Percentiles rank a stretch among this genome's conserved stretches.
phyloP scores from a whole-genome alignment of 2,888 invertebrate species.

The Phlogophora meticulosa region DNA sequence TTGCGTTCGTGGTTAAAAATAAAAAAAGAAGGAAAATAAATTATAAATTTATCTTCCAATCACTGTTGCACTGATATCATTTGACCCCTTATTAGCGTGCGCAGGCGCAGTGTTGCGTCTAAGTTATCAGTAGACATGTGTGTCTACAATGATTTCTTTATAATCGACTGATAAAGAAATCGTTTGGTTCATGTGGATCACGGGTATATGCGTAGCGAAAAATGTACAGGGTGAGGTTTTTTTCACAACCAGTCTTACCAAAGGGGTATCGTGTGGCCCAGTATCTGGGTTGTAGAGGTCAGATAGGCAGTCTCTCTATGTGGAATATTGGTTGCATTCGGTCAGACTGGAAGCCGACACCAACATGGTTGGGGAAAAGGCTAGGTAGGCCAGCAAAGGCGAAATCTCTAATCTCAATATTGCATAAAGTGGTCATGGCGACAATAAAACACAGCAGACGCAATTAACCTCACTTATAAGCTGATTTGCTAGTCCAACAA shows the following conservation, averaged over 20 bases:
- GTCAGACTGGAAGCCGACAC: too few species aligned
- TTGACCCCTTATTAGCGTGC: slow-evolving; percentile 18
- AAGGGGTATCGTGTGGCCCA: too few species aligned
- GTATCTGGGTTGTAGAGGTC: too few species aligned
- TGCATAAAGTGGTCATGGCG: background rate
- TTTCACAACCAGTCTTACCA: too few species aligned
- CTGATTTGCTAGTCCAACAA: background rate
- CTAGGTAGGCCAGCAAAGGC: too few species aligned
- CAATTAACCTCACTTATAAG: background rate
- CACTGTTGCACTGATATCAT: slow-evolving; percentile 11
- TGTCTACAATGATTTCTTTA: slow-evolving; percentile 20
- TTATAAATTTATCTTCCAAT: background rate
- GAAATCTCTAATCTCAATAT: too few species aligned
- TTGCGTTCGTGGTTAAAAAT: too few species aligned
- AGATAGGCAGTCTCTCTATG: too few species aligned
- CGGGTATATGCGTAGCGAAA: background rate
- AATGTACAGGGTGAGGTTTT: background rate
- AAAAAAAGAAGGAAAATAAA: background rate
- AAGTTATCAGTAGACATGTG: slow-evolving; percentile 15
- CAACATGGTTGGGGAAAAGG: too few species aligned
- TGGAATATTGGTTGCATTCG: too few species aligned
- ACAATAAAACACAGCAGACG: background rate
- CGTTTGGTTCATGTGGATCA: background rate
- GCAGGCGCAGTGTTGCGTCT: background rate
- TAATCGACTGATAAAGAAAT: slow-evolving; percentile 26